Conservation (phyloP, 1,140 invertebrate genomes). For the Anagrus nilaparvatae region DNA sequence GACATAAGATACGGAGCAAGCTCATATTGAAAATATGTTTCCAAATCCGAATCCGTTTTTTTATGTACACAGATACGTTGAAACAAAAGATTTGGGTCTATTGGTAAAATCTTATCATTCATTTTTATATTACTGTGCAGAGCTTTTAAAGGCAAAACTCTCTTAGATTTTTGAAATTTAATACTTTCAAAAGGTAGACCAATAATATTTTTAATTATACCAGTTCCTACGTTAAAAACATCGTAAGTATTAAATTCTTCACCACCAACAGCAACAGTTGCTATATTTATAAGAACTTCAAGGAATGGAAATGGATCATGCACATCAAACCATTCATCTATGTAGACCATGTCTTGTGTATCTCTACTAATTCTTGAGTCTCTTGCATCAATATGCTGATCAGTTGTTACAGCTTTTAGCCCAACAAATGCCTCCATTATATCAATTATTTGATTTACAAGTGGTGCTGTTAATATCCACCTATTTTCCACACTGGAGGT, state of each 20-base stretch:
- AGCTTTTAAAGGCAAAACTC: background rate
- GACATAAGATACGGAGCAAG: conserved; percentile 24
- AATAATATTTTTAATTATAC: background rate
- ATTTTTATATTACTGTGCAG: no score
- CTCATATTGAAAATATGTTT: conserved; percentile 30
- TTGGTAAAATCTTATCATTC: no score
- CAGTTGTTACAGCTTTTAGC: conserved; percentile 1
- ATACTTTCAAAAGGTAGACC: background rate
- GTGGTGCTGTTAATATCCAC: conserved; percentile 14
- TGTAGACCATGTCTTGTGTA: background rate
- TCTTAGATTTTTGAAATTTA: background rate
- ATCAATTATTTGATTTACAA: conserved; percentile 3
- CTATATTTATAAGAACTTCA: background rate
- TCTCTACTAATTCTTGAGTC: conserved; percentile 1
- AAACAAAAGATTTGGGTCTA: no score
- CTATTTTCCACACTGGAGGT: conserved; percentile 13
- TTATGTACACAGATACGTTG: conserved; percentile 26
- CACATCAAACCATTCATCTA: background rate
- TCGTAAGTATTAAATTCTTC: conserved; percentile 3
- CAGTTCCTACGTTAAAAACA: background rate
- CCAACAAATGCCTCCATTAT: conserved; percentile 17
- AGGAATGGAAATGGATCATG: background rate
- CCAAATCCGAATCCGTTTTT: conserved; percentile 21
- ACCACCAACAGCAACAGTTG: background rate
- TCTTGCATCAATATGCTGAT: conserved; percentile 17